phyloP scores from a whole-genome alignment of 2,113 vertebrate genomes.

The Pantherophis guttatus region DNA sequence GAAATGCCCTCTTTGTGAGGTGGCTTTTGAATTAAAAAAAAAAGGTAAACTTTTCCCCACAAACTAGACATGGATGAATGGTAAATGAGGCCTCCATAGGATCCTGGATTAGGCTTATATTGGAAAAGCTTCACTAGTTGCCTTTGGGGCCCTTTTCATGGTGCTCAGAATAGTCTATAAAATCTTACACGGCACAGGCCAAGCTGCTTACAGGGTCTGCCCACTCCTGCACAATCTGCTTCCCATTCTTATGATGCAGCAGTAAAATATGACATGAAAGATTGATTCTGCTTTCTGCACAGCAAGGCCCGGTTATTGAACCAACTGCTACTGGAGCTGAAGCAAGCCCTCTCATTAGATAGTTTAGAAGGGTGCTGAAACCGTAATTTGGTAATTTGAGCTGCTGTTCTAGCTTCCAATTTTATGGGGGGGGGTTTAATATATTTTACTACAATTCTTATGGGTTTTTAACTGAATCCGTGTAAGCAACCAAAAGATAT shows the following conservation, averaged over 20 bases:
- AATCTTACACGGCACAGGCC: not conserved
- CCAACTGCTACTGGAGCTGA: not conserved
- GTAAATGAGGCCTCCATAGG: not conserved
- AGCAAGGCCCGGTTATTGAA: not conserved
- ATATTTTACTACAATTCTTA: not conserved
- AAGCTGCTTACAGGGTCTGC: not conserved
- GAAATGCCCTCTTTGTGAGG: not conserved
- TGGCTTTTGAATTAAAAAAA: not conserved
- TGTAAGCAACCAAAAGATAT: not conserved
- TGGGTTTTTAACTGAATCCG: not conserved
- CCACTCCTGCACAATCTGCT: not conserved
- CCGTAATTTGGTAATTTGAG: not conserved
- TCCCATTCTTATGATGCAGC: not conserved
- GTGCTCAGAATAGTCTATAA: not conserved
- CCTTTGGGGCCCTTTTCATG: not conserved
- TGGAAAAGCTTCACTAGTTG: not conserved
- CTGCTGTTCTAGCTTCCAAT: not conserved
- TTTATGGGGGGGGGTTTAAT: not conserved
- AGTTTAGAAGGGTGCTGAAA: not conserved
- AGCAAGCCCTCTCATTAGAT: not conserved
- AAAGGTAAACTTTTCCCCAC: not conserved
- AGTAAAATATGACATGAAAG: not conserved
- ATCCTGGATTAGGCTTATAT: not conserved
- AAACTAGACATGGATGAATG: not conserved
- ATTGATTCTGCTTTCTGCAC: not conserved